Evolutionary conservation across 92 coral and sea anemone species (phyloP), one percentile per base, ranked within the genome.

Genomic region (Hydrozoanthus gracilis): DNA sequence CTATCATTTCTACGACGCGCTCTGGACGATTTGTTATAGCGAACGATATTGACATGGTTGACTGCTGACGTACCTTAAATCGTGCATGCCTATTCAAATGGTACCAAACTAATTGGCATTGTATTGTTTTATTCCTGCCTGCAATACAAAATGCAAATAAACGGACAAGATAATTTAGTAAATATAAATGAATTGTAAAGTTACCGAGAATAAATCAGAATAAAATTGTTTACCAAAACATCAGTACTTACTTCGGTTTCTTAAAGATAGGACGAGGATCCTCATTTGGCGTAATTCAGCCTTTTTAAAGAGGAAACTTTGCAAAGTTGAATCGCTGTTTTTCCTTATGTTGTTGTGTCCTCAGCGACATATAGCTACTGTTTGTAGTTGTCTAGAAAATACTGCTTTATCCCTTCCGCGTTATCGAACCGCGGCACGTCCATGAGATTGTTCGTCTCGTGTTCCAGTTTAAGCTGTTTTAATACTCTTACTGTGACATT

Each of bases 301-400:
- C 73, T 69, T 69, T 69, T 48, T 35, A 69, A 69, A 39, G 73
- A 69, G 73, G 20, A 69, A 69, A 48, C 73, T 69, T 69, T 48
- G 73, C 73, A 9, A 69, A 69, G 47, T 35, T 69, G 73, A 69
- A 69, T 48, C 73, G 73, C 73, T 69, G 73, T 69, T 48, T 69
- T 69, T 69, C n/a, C 13, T 0, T 11, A 58, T 58, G 65, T 58
- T 58, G 65, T 58, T 58, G 65, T 58, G n/a, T 58, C 65, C n/a
- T 58, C 16, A 58, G 65, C 65, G 65, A 58, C 65, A 58, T 58
- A 11, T 58, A 58, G 13, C 65, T 4, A 3, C 65, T 58, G 15
- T 58, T 8, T 58, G 65, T 56, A 16, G 65, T 58, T 58, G 65
- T 58, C 65, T 58, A 58, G 65, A 13, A 58, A 58, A 58, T 58